Evolutionary conservation across 2,888 invertebrate genomes (phyloP).

Genomic region (Taphrorychus bicolor): DNA sequence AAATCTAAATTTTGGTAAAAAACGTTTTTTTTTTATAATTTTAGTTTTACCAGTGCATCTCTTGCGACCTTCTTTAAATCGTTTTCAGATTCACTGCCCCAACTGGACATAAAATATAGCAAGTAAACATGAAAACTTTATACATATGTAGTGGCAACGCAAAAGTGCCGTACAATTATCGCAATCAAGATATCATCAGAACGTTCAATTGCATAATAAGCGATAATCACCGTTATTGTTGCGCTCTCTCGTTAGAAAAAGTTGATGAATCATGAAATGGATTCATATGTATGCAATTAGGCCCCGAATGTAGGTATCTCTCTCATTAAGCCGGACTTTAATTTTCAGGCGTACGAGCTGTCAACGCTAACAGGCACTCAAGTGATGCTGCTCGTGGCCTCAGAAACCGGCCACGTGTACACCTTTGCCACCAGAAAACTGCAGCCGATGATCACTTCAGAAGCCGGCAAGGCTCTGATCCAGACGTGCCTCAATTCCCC

Average conservation of each 20-base stretch:
- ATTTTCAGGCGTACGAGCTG: conserved; percentile 91
- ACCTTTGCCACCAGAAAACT: conserved; percentile 98
- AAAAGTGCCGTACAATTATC: not conserved
- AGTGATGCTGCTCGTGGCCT: conserved; percentile 98
- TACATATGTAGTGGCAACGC: too few relatives aligned
- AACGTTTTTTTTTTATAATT: too few relatives aligned
- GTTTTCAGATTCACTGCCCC: not conserved
- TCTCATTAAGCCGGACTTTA: not conserved
- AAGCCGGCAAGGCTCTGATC: conserved; percentile 95
- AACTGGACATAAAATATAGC: not conserved
- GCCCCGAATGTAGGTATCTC: not conserved
- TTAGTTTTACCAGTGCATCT: not conserved
- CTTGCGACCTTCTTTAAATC: not conserved
- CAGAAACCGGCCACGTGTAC: conserved; percentile 99
- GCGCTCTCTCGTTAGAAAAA: too few relatives aligned
- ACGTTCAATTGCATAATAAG: not conserved
- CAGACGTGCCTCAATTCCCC: conserved; percentile 99
- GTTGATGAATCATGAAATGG: not conserved
- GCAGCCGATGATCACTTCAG: conserved; percentile 99
- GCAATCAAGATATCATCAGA: not conserved
- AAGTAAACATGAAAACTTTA: not conserved
- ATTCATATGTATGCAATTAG: not conserved
- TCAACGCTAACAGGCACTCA: conserved; percentile 99
- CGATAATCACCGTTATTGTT: not conserved
- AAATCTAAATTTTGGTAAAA: too few relatives aligned